Evolutionary conservation across 2,797 vertebrate species (phyloP), one percentile per base, ranked within the genome.

Genomic region (Gymnothorax javanicus): DNA sequence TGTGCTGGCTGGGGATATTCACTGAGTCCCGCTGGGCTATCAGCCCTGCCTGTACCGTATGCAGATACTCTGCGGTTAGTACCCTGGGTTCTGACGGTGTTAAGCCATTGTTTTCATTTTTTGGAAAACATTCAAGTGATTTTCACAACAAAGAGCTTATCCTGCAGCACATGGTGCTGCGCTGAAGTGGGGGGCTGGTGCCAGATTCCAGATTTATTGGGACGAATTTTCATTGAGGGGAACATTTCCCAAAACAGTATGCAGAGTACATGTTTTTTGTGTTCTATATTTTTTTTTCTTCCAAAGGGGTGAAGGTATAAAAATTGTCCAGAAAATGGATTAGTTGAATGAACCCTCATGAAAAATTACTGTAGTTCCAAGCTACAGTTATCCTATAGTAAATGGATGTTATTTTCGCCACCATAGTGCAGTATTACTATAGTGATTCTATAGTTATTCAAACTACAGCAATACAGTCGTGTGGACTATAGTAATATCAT

Each of bases 111-210:
- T 81, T 56, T 56, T 1, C 23, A 33, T 56, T 43, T 52, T 20
- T 56, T 81, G 77, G 77, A 81, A 81, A 56, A 81, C 23, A 81
- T 81, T 81, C 77, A 81, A 25, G 77, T 33, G 54, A 81, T 81
- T 81, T 81, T 81, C 50, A 81, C 52, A 56, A 81, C 52, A 81
- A 56, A 56, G 77, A 52, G 54, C 77, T 81, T 81, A 81, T 81
- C 77, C 56, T 9, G 8, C 50, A 7, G 50, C 52, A 56, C 77
- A 81, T 17, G 50, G 77, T 54, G 52, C 77, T 81, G 77, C 77
- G 52, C n/a, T 81, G 77, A 23, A 81, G n/a, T 20, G 1, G 77
- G n/a, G 50, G 4, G 11, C 5, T 81, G 54, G 77, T 56, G 77
- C 77, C 77, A 81, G 77, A 12, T 81, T 81, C n/a, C 7, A 81